A percentile compares a stretch with the other conserved stretches of the same genome.
phyloP scores from a whole-genome alignment of 1,140 invertebrate species.

The Popillia japonica region DNA sequence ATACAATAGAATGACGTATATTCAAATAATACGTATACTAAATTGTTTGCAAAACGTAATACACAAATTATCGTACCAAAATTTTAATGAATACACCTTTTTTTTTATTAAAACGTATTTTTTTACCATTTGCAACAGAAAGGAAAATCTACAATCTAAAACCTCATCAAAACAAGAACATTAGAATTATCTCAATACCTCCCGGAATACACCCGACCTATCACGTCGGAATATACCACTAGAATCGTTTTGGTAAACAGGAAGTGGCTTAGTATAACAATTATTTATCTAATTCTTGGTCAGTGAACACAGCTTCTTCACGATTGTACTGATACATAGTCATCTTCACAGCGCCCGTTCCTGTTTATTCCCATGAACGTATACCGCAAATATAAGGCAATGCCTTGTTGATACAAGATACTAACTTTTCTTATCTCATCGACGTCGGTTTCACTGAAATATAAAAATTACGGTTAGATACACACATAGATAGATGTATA shows the following conservation, averaged over 20 bases:
- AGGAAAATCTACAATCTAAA: neutral
- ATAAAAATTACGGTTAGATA: slow-evolving; percentile 20
- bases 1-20: no score
- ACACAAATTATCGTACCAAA: no score
- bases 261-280: slow-evolving; percentile 22
- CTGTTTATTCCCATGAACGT: neutral
- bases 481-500: neutral
- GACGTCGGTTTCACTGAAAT: slow-evolving; percentile 2
- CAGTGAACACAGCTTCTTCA: slow-evolving; percentile 20
- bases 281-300: slow-evolving; percentile 28
- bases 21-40: no score
- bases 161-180: slow-evolving; percentile 16
- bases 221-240: neutral
- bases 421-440: neutral
- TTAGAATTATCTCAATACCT: neutral
- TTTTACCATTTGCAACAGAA: neutral
- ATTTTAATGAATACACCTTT: neutral
- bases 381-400: slow-evolving; percentile 17
- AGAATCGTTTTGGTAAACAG: slow-evolving; percentile 22
- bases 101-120: neutral
- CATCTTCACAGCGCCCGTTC: neutral
- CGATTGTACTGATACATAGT: neutral
- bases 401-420: slow-evolving; percentile 32
- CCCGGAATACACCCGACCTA: neutral
- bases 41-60: no score